Evolutionary conservation across 2,888 invertebrate genomes (phyloP).

Genomic region (Erynnis tages): DNA sequence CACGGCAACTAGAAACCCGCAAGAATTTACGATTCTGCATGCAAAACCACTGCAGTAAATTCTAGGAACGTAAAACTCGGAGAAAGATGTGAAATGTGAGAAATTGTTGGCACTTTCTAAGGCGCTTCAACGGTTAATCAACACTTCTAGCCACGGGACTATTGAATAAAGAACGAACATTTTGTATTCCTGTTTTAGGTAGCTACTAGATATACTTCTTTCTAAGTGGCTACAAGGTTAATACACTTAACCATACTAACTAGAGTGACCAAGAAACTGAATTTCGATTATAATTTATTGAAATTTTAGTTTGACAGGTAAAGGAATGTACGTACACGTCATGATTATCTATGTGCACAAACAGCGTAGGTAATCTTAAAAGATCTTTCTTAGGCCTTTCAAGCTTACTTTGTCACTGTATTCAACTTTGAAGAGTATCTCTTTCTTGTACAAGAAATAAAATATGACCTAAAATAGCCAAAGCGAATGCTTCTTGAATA

Average conservation of each 20-base stretch:
- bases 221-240: no score
- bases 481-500: constrained; percentile 23
- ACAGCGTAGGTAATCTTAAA: no score
- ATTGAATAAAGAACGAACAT: not conserved
- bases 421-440: not conserved
- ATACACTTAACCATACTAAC: no score
- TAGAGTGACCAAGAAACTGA: no score
- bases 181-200: no score
- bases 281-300: no score
- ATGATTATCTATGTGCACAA: no score
- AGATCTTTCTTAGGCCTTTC: not conserved
- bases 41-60: constrained; percentile 26
- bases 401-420: no score
- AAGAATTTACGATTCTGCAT: constrained; percentile 23
- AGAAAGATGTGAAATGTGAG: constrained; percentile 19
- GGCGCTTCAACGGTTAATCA: constrained; percentile 5
- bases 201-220: no score
- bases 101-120: constrained; percentile 13
- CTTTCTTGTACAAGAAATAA: constrained; percentile 42
- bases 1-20: constrained; percentile 22
- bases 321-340: no score
- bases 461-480: constrained; percentile 22
- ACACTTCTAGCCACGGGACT: not conserved
- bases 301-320: no score
- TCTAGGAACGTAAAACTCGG: constrained; percentile 17